Evolutionary conservation across 2,797 vertebrate genomes (phyloP), one percentile per base, ranked within the genome.

Genomic region (Lepus townsendii): DNA sequence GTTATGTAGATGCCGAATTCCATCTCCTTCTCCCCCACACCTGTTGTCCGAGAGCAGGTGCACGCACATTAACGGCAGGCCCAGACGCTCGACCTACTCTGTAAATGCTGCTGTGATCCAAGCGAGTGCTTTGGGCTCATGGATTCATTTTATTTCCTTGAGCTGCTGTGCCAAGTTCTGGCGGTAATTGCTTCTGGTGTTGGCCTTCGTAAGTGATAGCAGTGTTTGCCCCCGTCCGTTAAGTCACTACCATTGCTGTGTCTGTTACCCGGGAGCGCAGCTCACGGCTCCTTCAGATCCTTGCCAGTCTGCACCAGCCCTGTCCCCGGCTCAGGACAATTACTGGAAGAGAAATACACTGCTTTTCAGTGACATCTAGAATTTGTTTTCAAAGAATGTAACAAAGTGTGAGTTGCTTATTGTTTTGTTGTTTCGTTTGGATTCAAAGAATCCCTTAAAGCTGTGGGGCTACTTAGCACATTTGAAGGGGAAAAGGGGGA

Each of bases 361-460:
- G 35, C 26, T 79, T 62, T 35, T 32, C 65, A 26, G 30, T 72
- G 63, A 80, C 42, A 72, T 72, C 24, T 30, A 75, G 52, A 76
- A 75, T 84, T 72, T 54, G 17, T 72, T 88, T 71, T 68, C 42
- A 68, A 82, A 92, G 78, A 92, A 77, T 7, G 52, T 78, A 93
- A 27, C 7, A 19, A 38, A 69, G 12, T 65, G 69, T 27, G 38
- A 52, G 12, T 32, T 71, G 20, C 66, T 91, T 52, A 60, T 69
- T 47, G 0, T 80, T 80, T 80, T 32, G 52, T 69, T 47, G 0
- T 80, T 77, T 84, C 30, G 77, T 82, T 68, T 79, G 47, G 75
- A 83, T 83, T 82, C 35, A 27, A 80, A 68, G 27, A 54, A 50
- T 13, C 38, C 30, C 32, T 60, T 54, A 65, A 38, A 35, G 69